Base-by-base conservation (phyloP, 2,113 vertebrate species). In the Thermophis baileyi region DNA sequence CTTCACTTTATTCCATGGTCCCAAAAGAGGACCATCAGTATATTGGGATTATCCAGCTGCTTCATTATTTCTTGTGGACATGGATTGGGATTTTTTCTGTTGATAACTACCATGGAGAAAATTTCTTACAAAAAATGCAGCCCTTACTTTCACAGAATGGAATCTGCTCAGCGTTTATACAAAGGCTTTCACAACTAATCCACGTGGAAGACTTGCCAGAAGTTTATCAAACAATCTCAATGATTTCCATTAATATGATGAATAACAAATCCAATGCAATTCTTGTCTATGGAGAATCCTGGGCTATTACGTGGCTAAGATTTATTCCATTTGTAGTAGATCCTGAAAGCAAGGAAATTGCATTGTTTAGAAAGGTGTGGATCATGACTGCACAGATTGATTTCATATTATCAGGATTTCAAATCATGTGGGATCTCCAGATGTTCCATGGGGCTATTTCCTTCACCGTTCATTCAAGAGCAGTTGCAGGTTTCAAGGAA, bases 1-100 rank as follows among this genome's bases (percentile, higher is more conserved):
- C 53, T 12, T 91, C 85, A 27, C 57, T 87, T 60, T 91, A 91
- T 55, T 22, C 8, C 90, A 91, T 87, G 53, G 53, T 35, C 27
- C 44, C 90, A 6, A 60, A 87, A 49, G 90, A 91, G 47, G 24
- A 27, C 44, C 53, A 87, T 6, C 90, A 91, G 5, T 87, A 87
- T 1, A 60, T 30, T 18, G 85, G 90, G 7, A 60, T 91, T 60
- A 57, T 91, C 53, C 51, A 14, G 0, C n/a, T 91, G 0, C 40
- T 91, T 86, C 40, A 57, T 9, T 25, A 47, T 87, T 91, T 91
- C n/a, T 20, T 4, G 4, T 91, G 90, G 90, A 87, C 8, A 1
- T 91, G 90, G 90, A 24, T 91, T 60, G 90, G 90, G 53, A 53
- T 91, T 1, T 91, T 87, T 60, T 53, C 44, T 57, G 81, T 35